These are phyloP conservation scores for Chrysocyon brachyurus DNA, from an alignment of 2,797 vertebrate species.

Conservation along the genomic window DNA sequence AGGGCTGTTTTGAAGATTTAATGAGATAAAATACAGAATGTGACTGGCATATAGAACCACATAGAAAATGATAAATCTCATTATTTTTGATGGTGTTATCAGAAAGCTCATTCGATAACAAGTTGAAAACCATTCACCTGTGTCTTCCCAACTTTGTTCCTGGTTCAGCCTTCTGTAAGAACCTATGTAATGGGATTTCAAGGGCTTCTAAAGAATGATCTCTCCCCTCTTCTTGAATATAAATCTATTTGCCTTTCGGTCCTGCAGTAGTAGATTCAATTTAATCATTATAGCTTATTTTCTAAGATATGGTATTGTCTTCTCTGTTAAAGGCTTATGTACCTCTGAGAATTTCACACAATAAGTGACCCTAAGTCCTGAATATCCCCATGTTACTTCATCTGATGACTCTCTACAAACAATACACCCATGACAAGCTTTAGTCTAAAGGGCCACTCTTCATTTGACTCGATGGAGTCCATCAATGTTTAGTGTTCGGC, in stretches of 20 bases:
- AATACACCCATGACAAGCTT: not conserved
- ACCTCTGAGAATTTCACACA: not conserved
- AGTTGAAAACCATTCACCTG: not conserved
- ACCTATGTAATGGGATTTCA: not conserved
- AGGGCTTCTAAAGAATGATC: not conserved
- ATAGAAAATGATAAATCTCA: not conserved
- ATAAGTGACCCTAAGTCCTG: not conserved
- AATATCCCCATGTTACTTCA: not conserved
- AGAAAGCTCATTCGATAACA: not conserved
- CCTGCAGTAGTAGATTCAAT: not conserved
- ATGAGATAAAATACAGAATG: not conserved
- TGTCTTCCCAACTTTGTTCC: not conserved
- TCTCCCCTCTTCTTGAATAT: not conserved
- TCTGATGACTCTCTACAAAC: not conserved
- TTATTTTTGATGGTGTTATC: not conserved
- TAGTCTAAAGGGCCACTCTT: not conserved
- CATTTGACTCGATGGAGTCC: not conserved
- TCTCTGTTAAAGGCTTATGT: not conserved
- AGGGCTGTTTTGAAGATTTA: not conserved
- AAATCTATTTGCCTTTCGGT: not conserved
- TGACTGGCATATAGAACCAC: not conserved
- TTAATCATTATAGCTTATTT: not conserved
- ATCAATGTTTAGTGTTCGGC: not conserved
- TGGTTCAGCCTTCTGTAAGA: not conserved
- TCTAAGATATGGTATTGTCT: not conserved